Evolutionary conservation across 1,140 invertebrate species (phyloP).

Genomic region (Archivesica marissinica): DNA sequence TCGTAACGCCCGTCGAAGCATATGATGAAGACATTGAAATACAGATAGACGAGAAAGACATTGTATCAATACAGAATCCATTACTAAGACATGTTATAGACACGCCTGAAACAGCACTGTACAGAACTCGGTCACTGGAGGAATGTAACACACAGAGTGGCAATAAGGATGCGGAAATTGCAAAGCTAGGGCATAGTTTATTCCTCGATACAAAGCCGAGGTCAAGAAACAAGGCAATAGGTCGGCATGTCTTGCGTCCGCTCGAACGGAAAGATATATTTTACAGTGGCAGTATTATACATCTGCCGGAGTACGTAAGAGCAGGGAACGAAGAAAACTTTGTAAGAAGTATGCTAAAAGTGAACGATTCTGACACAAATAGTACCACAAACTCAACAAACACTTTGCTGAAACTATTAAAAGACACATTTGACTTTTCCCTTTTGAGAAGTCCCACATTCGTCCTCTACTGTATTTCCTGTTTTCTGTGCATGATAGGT

Average conservation of each 20-base stretch:
- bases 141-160: slow-evolving; percentile 11
- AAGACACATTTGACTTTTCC: slow-evolving; percentile 82
- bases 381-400: neutral
- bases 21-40: slow-evolving; percentile 30
- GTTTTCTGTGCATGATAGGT: slow-evolving; percentile 96
- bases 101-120: neutral
- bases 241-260: slow-evolving; percentile 50
- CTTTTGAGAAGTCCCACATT: slow-evolving; percentile 95
- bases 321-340: slow-evolving; percentile 49
- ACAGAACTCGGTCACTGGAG: slow-evolving; percentile 42
- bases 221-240: slow-evolving; percentile 24
- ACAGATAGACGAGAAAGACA: neutral
- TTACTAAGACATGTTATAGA: neutral
- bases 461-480: slow-evolving; percentile 92
- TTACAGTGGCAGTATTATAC: slow-evolving; percentile 72
- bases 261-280: slow-evolving; percentile 73
- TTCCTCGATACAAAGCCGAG: slow-evolving; percentile 12
- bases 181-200: slow-evolving; percentile 43
- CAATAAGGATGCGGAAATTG: slow-evolving; percentile 11
- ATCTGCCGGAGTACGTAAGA: slow-evolving; percentile 83
- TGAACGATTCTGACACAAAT: neutral
- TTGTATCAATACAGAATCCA: neutral
- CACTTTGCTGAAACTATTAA: slow-evolving; percentile 17
- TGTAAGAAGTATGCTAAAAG: slow-evolving; percentile 33
- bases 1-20: neutral